Base-by-base conservation (phyloP, 2,113 vertebrate genomes). In the Dromiciops gliroides region DNA sequence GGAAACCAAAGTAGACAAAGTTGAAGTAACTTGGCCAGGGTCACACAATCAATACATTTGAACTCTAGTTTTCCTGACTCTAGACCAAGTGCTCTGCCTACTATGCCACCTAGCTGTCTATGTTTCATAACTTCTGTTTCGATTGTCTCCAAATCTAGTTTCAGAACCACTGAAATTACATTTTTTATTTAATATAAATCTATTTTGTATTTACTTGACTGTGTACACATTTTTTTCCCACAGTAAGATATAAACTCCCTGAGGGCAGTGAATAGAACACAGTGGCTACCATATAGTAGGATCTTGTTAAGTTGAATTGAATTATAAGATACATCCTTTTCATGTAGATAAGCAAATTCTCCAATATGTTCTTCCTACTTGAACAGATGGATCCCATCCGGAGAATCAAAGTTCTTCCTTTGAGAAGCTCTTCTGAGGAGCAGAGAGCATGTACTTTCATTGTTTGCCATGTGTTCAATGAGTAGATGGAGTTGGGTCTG, bases 321-420 rank as follows among this genome's bases (percentile, higher is more conserved):
- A n/a, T 14, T 50, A 95, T 91, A 92, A 91, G 89, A 89, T 92
- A 49, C 93, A 37, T 12, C 75, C 51, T 95, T 56, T 89, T 96
- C 28, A 92, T 48, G 94, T 95, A 96, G 96, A 92, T 92, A 95
- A 92, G 90, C 47, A 56, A 67, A 89, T 23, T 50, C 44, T 67
- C 60, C 51, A 51, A 94, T 60, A 52, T 92, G 89, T 91, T 51
- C 90, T 96, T 97, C 90, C 89, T 93, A n/a, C 89, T 48, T 51
- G 90, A 90, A 90, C 93, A 96, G 96, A 95, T 97, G 92, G 92
- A 92, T 95, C 50, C 23, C 92, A 93, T 91, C 49, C 47, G 49
- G 31, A 51, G 19, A 91, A 94, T 60, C 28, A 49, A 28, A 95
- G 51, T 91, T 94, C 47, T 89, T 95, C 92, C 93, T 94, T 50